These are phyloP conservation scores for Ormyrus pomaceus DNA, from an alignment of 2,888 invertebrate genomes.

Conservation along the genomic window DNA sequence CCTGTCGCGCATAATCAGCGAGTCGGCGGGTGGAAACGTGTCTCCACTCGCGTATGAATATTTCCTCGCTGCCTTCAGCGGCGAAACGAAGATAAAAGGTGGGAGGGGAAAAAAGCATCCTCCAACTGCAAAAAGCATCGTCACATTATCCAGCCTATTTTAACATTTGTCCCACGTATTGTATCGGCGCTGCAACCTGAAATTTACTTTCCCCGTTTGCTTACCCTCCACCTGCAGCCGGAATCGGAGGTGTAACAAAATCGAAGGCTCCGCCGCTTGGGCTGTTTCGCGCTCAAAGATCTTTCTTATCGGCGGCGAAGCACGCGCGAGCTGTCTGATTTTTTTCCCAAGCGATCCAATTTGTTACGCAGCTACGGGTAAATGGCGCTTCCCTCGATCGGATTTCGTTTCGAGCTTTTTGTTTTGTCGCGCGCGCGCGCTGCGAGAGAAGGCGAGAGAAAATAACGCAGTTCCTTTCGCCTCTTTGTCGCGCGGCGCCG, in stretches of 20 bases:
- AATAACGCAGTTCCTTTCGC: constrained; percentile 11
- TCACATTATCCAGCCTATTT: no score
- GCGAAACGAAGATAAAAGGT: no score
- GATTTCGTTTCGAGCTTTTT: constrained; percentile 5
- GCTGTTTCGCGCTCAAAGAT: no score
- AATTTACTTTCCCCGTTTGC: no score
- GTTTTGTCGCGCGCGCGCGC: not conserved
- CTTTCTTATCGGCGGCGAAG: constrained; percentile 12
- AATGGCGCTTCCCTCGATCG: constrained; percentile 16
- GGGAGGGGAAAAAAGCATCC: no score
- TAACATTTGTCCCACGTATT: no score
- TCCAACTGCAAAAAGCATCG: no score
- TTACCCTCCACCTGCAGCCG: not conserved
- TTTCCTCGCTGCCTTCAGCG: no score
- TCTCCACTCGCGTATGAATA: no score
- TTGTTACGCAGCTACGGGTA: not conserved
- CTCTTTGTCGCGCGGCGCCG: not conserved
- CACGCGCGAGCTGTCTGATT: not conserved
- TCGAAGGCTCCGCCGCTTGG: not conserved
- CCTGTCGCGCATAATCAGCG: no score
- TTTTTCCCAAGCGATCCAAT: not conserved
- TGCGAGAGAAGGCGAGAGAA: not conserved
- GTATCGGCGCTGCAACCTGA: no score
- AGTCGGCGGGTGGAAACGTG: no score
- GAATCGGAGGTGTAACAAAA: not conserved